phyloP scores from a whole-genome alignment of 2,113 vertebrate species.

The Polypterus bichir region DNA sequence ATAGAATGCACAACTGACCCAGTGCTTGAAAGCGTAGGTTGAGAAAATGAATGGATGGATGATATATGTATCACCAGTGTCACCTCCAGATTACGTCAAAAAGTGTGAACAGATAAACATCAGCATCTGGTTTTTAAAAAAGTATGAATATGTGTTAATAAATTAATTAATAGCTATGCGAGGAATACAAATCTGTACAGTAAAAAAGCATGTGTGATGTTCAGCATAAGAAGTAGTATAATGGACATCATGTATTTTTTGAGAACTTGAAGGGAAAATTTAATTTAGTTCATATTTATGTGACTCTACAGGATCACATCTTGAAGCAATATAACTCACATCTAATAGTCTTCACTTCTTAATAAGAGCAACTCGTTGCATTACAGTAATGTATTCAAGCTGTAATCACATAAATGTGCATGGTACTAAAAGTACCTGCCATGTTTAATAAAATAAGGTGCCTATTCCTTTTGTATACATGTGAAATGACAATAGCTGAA shows the following conservation, averaged over 20 bases:
- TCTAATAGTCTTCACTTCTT: slow-evolving; percentile 15
- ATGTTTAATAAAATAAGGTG: slow-evolving; percentile 33
- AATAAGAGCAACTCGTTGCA: slow-evolving; percentile 21
- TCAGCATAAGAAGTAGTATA: no score
- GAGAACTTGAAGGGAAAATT: slow-evolving; percentile 1
- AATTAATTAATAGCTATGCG: no score
- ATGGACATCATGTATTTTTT: neutral
- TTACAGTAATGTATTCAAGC: slow-evolving; percentile 20
- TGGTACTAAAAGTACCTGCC: slow-evolving; percentile 21
- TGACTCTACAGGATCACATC: slow-evolving; percentile 11
- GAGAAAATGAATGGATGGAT: no score
- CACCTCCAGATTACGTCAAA: no score
- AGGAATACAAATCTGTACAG: no score
- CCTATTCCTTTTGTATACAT: slow-evolving; percentile 24
- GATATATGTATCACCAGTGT: no score
- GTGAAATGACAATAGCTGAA: slow-evolving; percentile 27
- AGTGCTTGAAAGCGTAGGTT: no score
- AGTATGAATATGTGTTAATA: no score
- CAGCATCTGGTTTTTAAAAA: no score
- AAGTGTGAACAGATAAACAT: no score
- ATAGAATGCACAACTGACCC: no score
- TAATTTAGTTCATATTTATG: slow-evolving; percentile 6
- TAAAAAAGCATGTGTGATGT: no score
- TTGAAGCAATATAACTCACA: slow-evolving; percentile 17
- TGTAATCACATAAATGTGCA: slow-evolving; percentile 26